phyloP scores from a whole-genome alignment of 2,113 vertebrate genomes.

The Xenus cinereus region DNA sequence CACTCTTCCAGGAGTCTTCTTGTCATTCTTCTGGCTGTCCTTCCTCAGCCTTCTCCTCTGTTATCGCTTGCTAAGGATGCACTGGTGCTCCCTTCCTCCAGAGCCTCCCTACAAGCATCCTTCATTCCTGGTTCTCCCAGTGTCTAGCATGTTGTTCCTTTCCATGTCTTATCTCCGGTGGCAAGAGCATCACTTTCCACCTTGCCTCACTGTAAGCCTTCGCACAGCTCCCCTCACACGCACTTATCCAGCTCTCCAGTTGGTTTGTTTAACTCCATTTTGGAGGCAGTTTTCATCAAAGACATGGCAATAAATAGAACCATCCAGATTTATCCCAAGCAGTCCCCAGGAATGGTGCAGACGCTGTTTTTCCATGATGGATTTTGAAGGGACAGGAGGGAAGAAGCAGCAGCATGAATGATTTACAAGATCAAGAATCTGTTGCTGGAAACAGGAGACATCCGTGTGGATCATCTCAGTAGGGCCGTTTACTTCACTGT shows the following conservation, averaged over 20 bases:
- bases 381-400: not conserved
- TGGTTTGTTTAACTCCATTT: not conserved
- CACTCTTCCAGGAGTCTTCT: not conserved
- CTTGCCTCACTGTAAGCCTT: accelerated
- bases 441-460: not conserved
- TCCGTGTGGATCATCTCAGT: not conserved
- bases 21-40: not conserved
- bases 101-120: not conserved
- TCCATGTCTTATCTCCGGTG: not conserved
- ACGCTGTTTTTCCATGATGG: not conserved
- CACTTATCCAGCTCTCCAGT: not conserved
- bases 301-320: not conserved
- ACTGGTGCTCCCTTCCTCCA: not conserved
- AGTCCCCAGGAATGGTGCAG: not conserved
- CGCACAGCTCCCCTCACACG: accelerated
- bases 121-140: not conserved
- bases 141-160: not conserved
- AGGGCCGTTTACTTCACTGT: not conserved
- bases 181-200: not conserved
- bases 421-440: not conserved
- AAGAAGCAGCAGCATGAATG: not conserved
- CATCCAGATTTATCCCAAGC: not conserved
- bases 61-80: accelerated
- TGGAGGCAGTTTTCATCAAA: not conserved
- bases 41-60: not conserved